Conservation (phyloP, 2,113 vertebrate species). For the Catharus fuscescens region DNA sequence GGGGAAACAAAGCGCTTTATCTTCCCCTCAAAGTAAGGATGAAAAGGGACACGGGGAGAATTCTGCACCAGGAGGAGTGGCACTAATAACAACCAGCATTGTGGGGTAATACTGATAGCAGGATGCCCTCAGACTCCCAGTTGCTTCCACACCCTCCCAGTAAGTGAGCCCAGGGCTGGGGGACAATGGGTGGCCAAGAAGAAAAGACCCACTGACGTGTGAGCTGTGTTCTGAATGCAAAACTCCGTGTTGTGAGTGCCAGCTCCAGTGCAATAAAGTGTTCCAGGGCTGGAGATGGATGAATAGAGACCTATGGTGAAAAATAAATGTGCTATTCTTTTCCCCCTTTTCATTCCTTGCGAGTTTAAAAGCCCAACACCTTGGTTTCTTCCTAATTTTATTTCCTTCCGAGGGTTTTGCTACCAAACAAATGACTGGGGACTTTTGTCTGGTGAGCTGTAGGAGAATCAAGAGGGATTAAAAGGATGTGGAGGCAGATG, state of each 20-base stretch:
- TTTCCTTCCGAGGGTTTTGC: not conserved
- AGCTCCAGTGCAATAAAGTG: slow-evolving; percentile 10
- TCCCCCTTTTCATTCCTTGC: rapidly evolving
- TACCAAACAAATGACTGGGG: not conserved
- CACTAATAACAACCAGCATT: not conserved
- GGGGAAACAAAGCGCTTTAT: not conserved
- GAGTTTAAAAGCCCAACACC: not conserved
- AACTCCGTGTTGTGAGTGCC: not conserved
- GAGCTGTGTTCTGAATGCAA: not conserved
- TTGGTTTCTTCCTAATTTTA: not conserved
- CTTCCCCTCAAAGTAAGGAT: not conserved
- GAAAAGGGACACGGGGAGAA: not conserved
- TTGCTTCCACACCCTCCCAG: not conserved
- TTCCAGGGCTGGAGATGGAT: not conserved
- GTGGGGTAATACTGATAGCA: not conserved
- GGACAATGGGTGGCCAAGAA: slow-evolving; percentile 2
- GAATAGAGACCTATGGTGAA: slow-evolving; percentile 26
- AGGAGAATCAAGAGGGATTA: not conserved
- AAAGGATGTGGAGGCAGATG: not conserved
- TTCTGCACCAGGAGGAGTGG: not conserved
- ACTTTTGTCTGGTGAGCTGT: not conserved
- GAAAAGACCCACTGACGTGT: not conserved
- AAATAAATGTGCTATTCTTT: not conserved
- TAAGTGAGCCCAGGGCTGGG: not conserved
- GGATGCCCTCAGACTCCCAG: not conserved